These are phyloP conservation scores for Batillaria attramentaria DNA, from an alignment of 1,140 invertebrate genomes.

Conservation along the genomic window DNA sequence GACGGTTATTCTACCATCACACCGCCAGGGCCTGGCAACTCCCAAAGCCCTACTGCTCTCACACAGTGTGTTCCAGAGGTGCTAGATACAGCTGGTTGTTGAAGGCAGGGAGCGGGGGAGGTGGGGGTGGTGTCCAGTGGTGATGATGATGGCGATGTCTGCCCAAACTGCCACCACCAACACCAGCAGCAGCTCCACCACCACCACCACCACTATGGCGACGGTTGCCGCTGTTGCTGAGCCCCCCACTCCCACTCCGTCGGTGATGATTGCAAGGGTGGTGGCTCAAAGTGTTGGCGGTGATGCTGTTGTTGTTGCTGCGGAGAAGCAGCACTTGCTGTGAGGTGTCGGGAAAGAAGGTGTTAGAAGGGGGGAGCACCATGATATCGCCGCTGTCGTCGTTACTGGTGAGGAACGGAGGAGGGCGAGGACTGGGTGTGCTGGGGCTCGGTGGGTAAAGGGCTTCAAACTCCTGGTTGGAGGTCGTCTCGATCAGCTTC, in stretches of 20 bases:
- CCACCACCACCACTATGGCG: background rate
- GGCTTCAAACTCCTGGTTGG: constrained; percentile 25
- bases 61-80: constrained; percentile 36
- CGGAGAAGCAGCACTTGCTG: background rate
- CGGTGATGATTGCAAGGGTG: background rate
- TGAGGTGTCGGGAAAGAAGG: background rate
- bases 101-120: constrained; percentile 34
- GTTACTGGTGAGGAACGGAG: constrained; percentile 7
- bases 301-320: constrained; percentile 29
- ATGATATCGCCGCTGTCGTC: constrained; percentile 32
- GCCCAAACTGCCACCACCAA: background rate
- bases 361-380: constrained; percentile 30
- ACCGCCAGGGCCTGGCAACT: background rate
- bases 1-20: background rate
- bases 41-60: background rate
- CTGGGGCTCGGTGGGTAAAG: constrained; percentile 24
- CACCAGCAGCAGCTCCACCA: too few species aligned
- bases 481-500: constrained; percentile 35
- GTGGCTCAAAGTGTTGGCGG: constrained; percentile 5
- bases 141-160: constrained; percentile 5
- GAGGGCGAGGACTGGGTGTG: background rate
- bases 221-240: background rate
- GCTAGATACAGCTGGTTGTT: constrained; percentile 44
- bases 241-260: background rate
- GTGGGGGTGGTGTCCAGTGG: constrained; percentile 19